Percentiles rank a stretch among this genome's conserved stretches.
Evolutionary conservation across 2,113 vertebrate genomes (phyloP).

Genomic region (Chionodraco myersi): DNA sequence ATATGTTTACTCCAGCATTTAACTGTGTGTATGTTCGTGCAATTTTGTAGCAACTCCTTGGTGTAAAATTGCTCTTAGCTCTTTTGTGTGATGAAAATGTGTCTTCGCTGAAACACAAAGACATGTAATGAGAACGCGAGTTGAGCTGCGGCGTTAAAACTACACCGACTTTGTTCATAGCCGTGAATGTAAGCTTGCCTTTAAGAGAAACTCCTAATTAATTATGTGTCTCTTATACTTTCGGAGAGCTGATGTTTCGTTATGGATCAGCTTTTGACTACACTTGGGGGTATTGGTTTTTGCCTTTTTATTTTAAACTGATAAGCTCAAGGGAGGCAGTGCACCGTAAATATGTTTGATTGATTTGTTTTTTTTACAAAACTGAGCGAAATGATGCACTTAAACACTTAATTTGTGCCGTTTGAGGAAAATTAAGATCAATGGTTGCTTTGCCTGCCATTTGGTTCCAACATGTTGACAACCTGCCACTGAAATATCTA

Average conservation of each 20-base stretch:
- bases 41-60: slow-evolving; percentile 47
- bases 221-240: slow-evolving; percentile 27
- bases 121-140: slow-evolving; percentile 24
- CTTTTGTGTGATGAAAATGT: slow-evolving; percentile 47
- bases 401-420: slow-evolving; percentile 20
- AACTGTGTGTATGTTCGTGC: slow-evolving; percentile 38
- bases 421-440: slow-evolving; percentile 15
- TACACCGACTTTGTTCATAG: slow-evolving; percentile 21
- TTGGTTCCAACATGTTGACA: slow-evolving; percentile 22
- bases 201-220: slow-evolving; percentile 41
- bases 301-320: slow-evolving; percentile 35
- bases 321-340: slow-evolving; percentile 23
- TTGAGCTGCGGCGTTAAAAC: slow-evolving; percentile 29
- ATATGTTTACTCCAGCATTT: slow-evolving; percentile 64
- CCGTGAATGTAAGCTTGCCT: slow-evolving; percentile 24
- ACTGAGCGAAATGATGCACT: slow-evolving; percentile 23
- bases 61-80: slow-evolving; percentile 38
- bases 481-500: slow-evolving; percentile 31
- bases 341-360: slow-evolving; percentile 16
- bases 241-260: slow-evolving; percentile 40
- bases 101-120: slow-evolving; percentile 56
- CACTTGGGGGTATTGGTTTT: slow-evolving; percentile 18
- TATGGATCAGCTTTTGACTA: slow-evolving; percentile 37
- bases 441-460: slow-evolving; percentile 22
- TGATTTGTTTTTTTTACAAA: slow-evolving; percentile 11